Percentiles rank a stretch among this genome's conserved stretches.
Evolutionary conservation across 2,113 vertebrate species (phyloP).

Genomic region (Ammodytes marinus): DNA sequence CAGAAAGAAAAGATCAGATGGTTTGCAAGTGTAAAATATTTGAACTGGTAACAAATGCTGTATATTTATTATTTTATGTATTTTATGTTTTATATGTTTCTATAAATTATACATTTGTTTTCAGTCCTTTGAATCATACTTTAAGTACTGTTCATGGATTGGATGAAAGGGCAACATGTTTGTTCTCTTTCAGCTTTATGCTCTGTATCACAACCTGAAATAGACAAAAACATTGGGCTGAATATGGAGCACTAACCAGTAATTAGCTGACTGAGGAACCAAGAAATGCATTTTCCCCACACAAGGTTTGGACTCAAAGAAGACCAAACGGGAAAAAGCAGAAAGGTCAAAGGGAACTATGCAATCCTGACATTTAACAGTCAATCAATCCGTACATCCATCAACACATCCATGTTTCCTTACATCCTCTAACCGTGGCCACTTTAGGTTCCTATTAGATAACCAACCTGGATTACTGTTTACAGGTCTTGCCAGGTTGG

Average conservation of each 20-base stretch:
- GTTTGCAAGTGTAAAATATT: background rate
- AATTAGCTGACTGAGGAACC: conserved; percentile 71
- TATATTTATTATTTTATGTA: background rate
- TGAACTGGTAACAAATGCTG: background rate
- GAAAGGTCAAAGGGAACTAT: conserved; percentile 17
- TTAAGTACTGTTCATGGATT: conserved; percentile 7
- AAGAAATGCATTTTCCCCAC: conserved; percentile 65
- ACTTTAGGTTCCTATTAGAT: conserved; percentile 39
- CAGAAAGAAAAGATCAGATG: background rate
- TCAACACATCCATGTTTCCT: conserved; percentile 1
- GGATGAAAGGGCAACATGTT: conserved; percentile 31
- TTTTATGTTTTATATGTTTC: background rate
- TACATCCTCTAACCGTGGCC: background rate
- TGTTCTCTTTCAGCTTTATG: conserved; percentile 27
- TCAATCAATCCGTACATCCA: conserved; percentile 3
- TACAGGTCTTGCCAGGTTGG: conserved; percentile 27
- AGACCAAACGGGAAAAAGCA: conserved; percentile 21
- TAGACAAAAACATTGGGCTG: conserved; percentile 58
- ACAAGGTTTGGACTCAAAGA: conserved; percentile 33
- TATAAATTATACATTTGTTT: background rate
- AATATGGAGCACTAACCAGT: conserved; percentile 65
- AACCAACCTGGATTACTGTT: conserved; percentile 52
- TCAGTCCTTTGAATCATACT: background rate
- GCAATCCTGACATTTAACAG: conserved; percentile 27
- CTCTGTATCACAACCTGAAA: conserved; percentile 68